phyloP scores from a whole-genome alignment of 2,797 vertebrate species.

The Xyrichtys novacula region DNA sequence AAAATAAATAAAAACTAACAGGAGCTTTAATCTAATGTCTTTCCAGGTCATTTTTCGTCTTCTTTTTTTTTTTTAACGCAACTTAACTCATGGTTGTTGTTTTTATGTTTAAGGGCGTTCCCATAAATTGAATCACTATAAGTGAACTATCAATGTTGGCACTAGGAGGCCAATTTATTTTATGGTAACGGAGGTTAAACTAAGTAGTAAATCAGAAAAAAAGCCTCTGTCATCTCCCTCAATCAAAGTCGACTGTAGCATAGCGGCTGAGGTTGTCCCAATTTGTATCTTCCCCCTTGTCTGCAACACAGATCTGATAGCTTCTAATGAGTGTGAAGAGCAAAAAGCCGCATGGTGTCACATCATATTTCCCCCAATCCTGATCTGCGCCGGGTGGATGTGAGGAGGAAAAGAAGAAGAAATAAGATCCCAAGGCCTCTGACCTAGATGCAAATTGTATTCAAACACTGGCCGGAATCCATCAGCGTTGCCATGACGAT shows the following conservation, averaged over 20 bases:
- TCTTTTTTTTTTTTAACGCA: too few relatives aligned
- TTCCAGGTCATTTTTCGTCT: too few relatives aligned
- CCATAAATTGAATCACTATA: too few relatives aligned
- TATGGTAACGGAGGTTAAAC: too few relatives aligned
- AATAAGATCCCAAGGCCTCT: conserved; percentile 50
- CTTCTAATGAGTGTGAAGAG: conserved; percentile 58
- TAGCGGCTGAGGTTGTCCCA: conserved; percentile 26
- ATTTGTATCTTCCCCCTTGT: conserved; percentile 21
- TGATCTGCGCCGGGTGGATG: conserved; percentile 25
- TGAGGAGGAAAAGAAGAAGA: neutral
- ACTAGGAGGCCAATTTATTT: too few relatives aligned
- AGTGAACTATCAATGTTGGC: too few relatives aligned
- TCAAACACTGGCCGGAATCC: conserved; percentile 52
- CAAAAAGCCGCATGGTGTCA: conserved; percentile 36
- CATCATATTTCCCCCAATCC: conserved; percentile 27
- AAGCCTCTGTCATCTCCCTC: conserved; percentile 15
- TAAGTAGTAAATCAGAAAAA: too few relatives aligned
- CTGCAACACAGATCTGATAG: conserved; percentile 39
- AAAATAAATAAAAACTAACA: too few relatives aligned
- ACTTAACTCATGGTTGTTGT: too few relatives aligned
- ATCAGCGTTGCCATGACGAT: conserved; percentile 53
- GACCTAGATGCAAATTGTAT: conserved; percentile 62
- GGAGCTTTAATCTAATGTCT: too few relatives aligned
- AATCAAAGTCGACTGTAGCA: neutral
- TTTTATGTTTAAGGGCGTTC: too few relatives aligned